Conservation (phyloP, 2,113 vertebrate species). For the Pollimyrus isidori region DNA sequence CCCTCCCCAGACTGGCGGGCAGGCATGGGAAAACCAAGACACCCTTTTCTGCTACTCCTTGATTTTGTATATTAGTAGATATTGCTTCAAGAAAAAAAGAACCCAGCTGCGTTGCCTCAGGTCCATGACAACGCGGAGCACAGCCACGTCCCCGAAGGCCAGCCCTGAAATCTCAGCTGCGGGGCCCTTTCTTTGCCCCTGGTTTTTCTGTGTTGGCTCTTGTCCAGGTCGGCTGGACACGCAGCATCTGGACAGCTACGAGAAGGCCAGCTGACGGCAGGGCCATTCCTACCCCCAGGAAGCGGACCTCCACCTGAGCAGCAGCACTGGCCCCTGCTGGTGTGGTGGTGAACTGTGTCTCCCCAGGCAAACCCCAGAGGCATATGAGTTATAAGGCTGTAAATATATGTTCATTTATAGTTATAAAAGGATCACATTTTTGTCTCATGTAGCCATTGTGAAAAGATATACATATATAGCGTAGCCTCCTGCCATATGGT, state of each 20-base stretch:
- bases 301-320: slow-evolving; percentile 39
- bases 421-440: not conserved
- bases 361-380: not conserved
- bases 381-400: not conserved
- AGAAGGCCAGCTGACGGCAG: not conserved
- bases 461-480: not conserved
- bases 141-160: slow-evolving; percentile 17
- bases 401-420: not conserved
- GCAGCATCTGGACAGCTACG: slow-evolving; percentile 8
- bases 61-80: not conserved
- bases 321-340: slow-evolving; percentile 57
- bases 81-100: not conserved
- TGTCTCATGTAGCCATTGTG: not conserved
- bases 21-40: not conserved
- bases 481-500: fast-evolving
- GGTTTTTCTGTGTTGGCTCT: slow-evolving; percentile 17
- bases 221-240: not conserved
- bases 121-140: not conserved
- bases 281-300: not conserved
- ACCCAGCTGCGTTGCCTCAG: not conserved
- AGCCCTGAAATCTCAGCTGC: slow-evolving; percentile 1
- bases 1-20: not conserved
- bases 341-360: not conserved
- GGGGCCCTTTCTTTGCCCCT: slow-evolving; percentile 9
- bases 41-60: slow-evolving; percentile 3